A percentile compares a stretch with the other conserved stretches of the same genome.
Evolutionary conservation across 2,113 vertebrate species (phyloP).

Genomic region (Sterna hirundo): DNA sequence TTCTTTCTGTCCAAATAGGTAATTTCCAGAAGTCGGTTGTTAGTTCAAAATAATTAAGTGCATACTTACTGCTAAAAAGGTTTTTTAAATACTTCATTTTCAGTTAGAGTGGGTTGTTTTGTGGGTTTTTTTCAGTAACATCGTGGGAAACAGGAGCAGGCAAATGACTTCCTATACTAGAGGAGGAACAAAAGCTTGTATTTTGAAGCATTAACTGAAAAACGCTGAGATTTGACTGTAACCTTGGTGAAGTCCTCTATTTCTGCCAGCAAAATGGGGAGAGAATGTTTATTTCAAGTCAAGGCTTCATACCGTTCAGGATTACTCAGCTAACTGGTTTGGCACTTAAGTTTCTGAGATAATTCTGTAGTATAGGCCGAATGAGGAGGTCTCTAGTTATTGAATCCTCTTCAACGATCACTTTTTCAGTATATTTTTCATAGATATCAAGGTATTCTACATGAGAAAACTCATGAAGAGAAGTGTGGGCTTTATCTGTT

Average conservation of each 20-base stretch:
- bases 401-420: background rate
- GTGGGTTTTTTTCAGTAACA: background rate
- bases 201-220: background rate
- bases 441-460: background rate
- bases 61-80: background rate
- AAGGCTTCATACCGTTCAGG: background rate
- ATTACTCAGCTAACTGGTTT: background rate
- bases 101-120: background rate
- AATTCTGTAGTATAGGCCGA: background rate
- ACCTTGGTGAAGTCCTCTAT: background rate
- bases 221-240: background rate
- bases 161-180: background rate
- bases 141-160: background rate
- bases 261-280: background rate
- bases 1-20: background rate
- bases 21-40: background rate
- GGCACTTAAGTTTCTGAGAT: background rate
- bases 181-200: background rate
- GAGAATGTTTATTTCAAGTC: background rate
- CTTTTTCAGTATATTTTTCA: background rate
- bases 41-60: background rate
- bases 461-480: background rate
- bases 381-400: background rate
- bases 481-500: background rate
- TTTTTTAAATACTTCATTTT: background rate